Percentiles rank a stretch among this genome's conserved stretches.
Conservation (phyloP, 2,888 invertebrate genomes). For the Apodemia zela region DNA sequence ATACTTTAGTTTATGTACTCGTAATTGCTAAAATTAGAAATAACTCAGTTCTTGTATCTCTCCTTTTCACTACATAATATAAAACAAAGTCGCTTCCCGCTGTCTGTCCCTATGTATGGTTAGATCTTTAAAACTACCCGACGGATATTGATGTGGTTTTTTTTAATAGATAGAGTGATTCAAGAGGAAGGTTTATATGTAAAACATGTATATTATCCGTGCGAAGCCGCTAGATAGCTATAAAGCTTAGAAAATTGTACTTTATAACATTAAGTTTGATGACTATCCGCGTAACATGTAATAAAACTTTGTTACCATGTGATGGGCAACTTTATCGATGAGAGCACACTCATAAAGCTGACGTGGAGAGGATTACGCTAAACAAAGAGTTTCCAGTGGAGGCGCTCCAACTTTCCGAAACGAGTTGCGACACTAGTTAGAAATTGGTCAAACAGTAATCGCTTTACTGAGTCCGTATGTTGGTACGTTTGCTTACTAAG, state of each 20-base stretch:
- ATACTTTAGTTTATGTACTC: too few species aligned
- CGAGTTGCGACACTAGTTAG: slow-evolving; percentile 12
- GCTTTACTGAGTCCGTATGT: slow-evolving; percentile 1
- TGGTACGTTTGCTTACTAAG: slow-evolving; percentile 15
- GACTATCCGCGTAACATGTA: background rate
- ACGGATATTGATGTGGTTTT: too few species aligned
- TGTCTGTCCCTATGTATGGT: too few species aligned
- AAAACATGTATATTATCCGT: too few species aligned
- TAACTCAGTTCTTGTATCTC: background rate
- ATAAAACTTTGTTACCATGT: background rate
- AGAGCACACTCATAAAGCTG: slow-evolving; percentile 10
- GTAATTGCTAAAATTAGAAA: background rate
- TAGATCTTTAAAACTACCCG: too few species aligned
- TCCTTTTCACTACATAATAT: too few species aligned
- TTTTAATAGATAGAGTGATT: too few species aligned
- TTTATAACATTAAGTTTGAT: background rate
- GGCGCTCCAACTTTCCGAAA: background rate
- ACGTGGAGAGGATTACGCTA: slow-evolving; percentile 7
- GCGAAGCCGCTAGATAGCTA: too few species aligned
- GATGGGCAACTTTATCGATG: background rate
- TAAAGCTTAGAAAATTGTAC: background rate
- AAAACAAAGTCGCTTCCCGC: too few species aligned
- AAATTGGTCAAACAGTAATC: slow-evolving; percentile 23
- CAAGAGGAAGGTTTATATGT: too few species aligned
- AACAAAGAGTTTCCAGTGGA: slow-evolving; percentile 4